These are phyloP conservation scores for Rhinella marina DNA, from an alignment of 2,797 vertebrate species.

Conservation along the genomic window DNA sequence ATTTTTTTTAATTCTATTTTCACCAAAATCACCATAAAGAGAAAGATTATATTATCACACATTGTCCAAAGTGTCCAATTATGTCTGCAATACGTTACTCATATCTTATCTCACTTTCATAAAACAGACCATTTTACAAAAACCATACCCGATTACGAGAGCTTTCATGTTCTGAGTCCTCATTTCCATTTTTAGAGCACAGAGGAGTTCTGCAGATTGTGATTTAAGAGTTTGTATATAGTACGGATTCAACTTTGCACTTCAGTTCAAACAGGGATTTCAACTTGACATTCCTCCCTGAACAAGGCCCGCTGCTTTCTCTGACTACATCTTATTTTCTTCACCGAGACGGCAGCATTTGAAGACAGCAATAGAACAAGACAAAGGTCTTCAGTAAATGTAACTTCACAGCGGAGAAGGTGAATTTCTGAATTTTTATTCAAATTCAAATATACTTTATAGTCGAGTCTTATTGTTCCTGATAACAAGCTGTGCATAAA, in stretches of 20 bases:
- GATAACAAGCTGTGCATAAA: constrained; percentile 23
- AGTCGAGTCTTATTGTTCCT: constrained; percentile 10
- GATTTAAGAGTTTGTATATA: constrained; percentile 47
- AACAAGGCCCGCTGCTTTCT: constrained; percentile 37
- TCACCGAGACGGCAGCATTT: background rate
- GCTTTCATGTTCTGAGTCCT: constrained; percentile 30
- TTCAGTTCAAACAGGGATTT: constrained; percentile 46
- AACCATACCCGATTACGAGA: background rate
- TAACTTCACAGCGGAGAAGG: background rate
- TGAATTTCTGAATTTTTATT: constrained; percentile 5
- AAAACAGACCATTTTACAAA: constrained; percentile 1
- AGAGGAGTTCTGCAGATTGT: constrained; percentile 29
- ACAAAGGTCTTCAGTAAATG: constrained; percentile 21
- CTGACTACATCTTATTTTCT: constrained; percentile 38
- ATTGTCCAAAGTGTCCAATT: background rate
- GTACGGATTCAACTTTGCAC: constrained; percentile 17
- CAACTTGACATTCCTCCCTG: constrained; percentile 29
- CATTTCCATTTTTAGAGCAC: constrained; percentile 37
- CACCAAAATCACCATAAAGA: background rate
- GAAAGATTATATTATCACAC: background rate
- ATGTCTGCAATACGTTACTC: constrained; percentile 6
- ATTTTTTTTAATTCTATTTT: background rate
- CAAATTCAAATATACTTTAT: constrained; percentile 24
- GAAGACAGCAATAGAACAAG: constrained; percentile 30
- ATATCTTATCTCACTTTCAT: constrained; percentile 14